Evolutionary conservation across 2,797 vertebrate species (phyloP).

Genomic region (Mormyrops boulengeri): DNA sequence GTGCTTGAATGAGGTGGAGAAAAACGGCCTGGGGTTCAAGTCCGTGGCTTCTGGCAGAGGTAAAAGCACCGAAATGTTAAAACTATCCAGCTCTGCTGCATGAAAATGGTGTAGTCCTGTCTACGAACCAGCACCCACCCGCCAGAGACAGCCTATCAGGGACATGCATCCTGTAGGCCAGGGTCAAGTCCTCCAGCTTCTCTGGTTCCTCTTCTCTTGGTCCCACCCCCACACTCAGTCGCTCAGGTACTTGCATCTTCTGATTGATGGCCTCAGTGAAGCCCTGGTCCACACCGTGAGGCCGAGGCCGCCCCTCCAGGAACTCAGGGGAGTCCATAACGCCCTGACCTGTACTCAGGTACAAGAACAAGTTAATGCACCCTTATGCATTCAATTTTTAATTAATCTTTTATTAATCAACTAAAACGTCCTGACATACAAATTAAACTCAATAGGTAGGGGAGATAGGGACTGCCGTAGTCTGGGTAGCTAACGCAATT

Average conservation of each 20-base stretch:
- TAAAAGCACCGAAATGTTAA: background rate
- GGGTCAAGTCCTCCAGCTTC: slow-evolving; percentile 33
- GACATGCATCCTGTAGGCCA: slow-evolving; percentile 59
- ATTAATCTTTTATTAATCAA: background rate
- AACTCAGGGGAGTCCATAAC: slow-evolving; percentile 30
- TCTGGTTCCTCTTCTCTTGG: slow-evolving; percentile 25
- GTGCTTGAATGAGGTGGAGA: slow-evolving; percentile 30
- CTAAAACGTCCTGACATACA: background rate
- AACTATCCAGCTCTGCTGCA: background rate
- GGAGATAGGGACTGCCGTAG: background rate
- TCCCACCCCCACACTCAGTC: slow-evolving; percentile 47
- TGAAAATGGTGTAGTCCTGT: background rate
- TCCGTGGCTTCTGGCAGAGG: slow-evolving; percentile 44
- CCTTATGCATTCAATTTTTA: background rate
- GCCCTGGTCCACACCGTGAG: slow-evolving; percentile 35
- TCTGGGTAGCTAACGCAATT: background rate
- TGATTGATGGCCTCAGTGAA: slow-evolving; percentile 61
- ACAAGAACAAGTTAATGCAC: background rate
- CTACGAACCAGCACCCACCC: slow-evolving; percentile 42
- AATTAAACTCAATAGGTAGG: background rate
- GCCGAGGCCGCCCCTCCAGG: slow-evolving; percentile 19
- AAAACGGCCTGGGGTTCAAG: slow-evolving; percentile 47
- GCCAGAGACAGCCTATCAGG: slow-evolving; percentile 62
- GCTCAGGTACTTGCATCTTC: slow-evolving; percentile 60
- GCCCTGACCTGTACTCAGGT: background rate